phyloP scores from a whole-genome alignment of 2,113 vertebrate genomes.

The Gallinago undulata region DNA sequence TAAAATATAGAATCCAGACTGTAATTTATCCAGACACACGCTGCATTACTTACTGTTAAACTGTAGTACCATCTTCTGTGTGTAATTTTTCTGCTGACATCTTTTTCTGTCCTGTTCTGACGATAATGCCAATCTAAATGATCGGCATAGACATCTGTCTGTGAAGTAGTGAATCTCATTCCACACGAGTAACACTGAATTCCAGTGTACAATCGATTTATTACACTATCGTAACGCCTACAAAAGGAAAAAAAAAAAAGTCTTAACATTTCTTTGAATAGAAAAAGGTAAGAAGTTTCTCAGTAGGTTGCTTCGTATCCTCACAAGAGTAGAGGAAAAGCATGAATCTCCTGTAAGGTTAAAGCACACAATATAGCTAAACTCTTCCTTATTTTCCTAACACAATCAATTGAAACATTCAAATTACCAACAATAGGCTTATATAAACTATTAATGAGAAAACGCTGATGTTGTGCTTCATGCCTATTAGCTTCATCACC shows the following conservation, averaged over 20 bases:
- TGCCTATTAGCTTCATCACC: not conserved
- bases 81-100: conserved; percentile 93
- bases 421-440: not conserved
- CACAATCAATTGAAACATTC: not conserved
- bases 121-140: conserved; percentile 99
- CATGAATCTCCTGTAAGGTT: not conserved
- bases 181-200: conserved; percentile 98
- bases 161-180: conserved; percentile 94
- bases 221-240: conserved; percentile 91
- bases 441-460: not conserved
- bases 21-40: too few relatives aligned
- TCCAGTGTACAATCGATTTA: conserved; percentile 93
- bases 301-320: not conserved
- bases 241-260: not conserved
- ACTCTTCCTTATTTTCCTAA: not conserved
- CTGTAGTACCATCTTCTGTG: conserved; percentile 97
- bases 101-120: conserved; percentile 95
- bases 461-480: not conserved
- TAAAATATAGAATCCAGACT: not conserved
- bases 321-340: not conserved
- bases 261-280: not conserved
- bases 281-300: not conserved
- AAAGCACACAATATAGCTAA: not conserved
- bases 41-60: conserved; percentile 81
- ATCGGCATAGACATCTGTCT: conserved; percentile 97